Percentiles rank a stretch among this genome's conserved stretches.
phyloP scores from a whole-genome alignment of 1,140 invertebrate genomes.

The Saccostrea glomerata region DNA sequence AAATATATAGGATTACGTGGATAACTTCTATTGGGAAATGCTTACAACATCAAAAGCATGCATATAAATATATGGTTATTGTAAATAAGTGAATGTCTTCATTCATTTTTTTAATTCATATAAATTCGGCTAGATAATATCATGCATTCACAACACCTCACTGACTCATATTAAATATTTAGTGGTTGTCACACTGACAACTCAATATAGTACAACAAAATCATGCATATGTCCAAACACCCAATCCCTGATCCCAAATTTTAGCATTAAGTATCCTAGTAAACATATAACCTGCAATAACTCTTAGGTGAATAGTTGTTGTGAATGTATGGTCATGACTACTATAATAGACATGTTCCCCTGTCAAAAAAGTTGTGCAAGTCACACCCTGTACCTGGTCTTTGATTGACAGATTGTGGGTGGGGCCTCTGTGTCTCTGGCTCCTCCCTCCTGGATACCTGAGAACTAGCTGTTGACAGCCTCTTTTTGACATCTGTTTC shows the following conservation, averaged over 20 bases:
- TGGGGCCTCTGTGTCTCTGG: constrained; percentile 8
- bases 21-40: neutral
- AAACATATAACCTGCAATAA: neutral
- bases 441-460: constrained; percentile 27
- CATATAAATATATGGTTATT: neutral
- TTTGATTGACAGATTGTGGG: constrained; percentile 30
- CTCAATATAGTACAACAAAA: neutral
- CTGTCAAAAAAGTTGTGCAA: neutral
- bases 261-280: neutral
- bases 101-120: neutral
- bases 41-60: constrained; percentile 17
- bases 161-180: neutral
- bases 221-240: neutral
- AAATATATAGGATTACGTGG: constrained; percentile 20
- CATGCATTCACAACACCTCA: constrained; percentile 24
- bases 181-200: neutral
- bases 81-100: neutral
- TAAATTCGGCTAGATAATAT: neutral
- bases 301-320: neutral
- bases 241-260: neutral
- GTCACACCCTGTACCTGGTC: constrained; percentile 25
- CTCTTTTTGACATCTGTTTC: constrained; percentile 56
- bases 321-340: constrained; percentile 3
- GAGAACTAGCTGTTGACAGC: constrained; percentile 52
- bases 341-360: neutral